Base-by-base conservation (phyloP, 2,113 vertebrate genomes). In the Clarias batrachus region DNA sequence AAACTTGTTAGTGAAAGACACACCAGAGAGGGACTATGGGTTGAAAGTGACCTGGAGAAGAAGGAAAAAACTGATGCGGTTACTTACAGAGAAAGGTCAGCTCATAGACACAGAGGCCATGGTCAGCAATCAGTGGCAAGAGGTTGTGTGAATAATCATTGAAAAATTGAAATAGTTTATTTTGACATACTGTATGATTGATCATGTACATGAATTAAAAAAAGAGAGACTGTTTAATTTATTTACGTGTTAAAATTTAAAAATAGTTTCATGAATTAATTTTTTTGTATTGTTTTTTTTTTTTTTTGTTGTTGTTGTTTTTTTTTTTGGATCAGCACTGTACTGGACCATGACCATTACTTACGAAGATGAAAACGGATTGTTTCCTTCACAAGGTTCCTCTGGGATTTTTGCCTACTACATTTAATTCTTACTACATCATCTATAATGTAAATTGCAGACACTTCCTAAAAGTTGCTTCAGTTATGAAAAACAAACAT, bases 1-100 rank as follows among this genome's bases (percentile, higher is more conserved):
- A 8, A 91, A 92, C n/a, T 37, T 95, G 7, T 93, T 99, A 84
- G 97, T 96, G 4, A 66, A 92, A 3, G 96, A 98, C 62, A 98
- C 97, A 2, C 97, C 97, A 0, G 96, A 98, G 91, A 94, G 89
- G 0, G 94, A 96, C 87, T 99, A 98, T 10, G 97, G 97, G 0
- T 0, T 98, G 3, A 97, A 94, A 81, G 96, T 96, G 71, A 98
- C 96, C 0, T 98, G 98, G 97, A 95, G 96, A 60, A 94, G 90
- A 65, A 94, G 97, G 74, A 93, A 86, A 82, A 87, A 87, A 0
- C n/a, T 97, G 0, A 95, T 97, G 94, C 68, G 84, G 8, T 89
- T 94, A 86, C 93, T 98, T 65, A 93, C 78, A 85, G 90, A 95
- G 41, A 92, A 74, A 5, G 96, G 96, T 3, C 91, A 92, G 86